Base-by-base conservation (phyloP, 23 tunicate species). In the Halocynthia aurantium region DNA sequence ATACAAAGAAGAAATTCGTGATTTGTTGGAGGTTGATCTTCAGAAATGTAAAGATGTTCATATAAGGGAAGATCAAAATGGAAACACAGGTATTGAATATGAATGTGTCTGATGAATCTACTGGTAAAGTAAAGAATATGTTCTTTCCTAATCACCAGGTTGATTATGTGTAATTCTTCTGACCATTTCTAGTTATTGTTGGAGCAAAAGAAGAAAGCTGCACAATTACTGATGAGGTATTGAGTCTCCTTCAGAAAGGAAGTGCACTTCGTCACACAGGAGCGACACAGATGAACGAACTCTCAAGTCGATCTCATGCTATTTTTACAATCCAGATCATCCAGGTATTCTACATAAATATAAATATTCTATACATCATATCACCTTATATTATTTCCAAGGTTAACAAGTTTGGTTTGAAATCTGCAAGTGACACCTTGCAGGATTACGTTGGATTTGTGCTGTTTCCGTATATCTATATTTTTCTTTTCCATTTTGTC, bases 201-300 rank as follows among this genome's bases (percentile, higher is more conserved):
- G 78, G 78, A 8, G 78, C 78, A 21, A 54, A 44, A 52, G 78
- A 74, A 53, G 78, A 74, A 5, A 53, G 2, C 19, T 74, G 78
- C 62, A 10, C 56, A 10, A 52, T 63, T 0, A 65, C 78, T 55
- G 78, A 74, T 8, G 78, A 74, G 55, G 78, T 74, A 8, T 10
- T 74, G 78, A 74, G 78, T 53, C 68, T 74, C 5, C 64, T 74
- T 50, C 78, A 74, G 56, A 74, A 74, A 53, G 78, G 78, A 22
- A 74, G 78, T 53, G 78, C 78, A 5, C 64, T 74, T 53, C 78
- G 78, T 20, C 78, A 74, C 78, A 74, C 78, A 44, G 78, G 78
- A 8, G 78, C 78, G 56, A 74, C 78, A 20, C 78, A 74, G 62
- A 74, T 74, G 78, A 74, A 74, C 19, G 78, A 74, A 53, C 31